Percentiles rank a stretch among this genome's conserved stretches.
These are phyloP conservation scores for Pygoscelis antarcticus DNA, from an alignment of 2,113 vertebrate species.

Conservation along the genomic window DNA sequence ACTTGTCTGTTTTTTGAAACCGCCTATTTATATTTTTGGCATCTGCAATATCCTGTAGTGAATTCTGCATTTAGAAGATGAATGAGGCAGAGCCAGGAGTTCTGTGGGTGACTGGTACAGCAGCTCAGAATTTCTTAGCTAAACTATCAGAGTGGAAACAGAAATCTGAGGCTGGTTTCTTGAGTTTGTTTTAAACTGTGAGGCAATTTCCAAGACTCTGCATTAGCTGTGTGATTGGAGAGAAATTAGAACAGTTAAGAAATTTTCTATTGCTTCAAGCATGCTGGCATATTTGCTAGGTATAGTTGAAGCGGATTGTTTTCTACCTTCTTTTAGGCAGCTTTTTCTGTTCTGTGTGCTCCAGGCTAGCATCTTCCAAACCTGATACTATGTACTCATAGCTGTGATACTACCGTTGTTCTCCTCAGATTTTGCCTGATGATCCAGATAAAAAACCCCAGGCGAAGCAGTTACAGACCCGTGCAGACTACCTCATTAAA, in stretches of 20 bases:
- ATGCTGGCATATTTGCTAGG: background rate
- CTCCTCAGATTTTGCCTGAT: constrained; percentile 91
- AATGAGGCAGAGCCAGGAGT: background rate
- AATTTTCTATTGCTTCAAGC: background rate
- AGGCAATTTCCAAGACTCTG: background rate
- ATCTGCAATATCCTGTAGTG: background rate
- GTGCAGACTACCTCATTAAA: constrained; percentile 99
- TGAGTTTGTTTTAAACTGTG: background rate
- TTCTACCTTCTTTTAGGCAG: rapidly evolving
- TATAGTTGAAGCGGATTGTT: background rate
- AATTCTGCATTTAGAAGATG: background rate
- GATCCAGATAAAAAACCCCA: constrained; percentile 99
- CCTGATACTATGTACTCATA: background rate
- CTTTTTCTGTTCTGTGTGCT: background rate
- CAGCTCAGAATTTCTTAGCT: background rate
- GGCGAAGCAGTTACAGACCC: constrained; percentile 96
- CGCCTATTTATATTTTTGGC: background rate
- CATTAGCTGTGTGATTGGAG: background rate
- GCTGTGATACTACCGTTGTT: background rate
- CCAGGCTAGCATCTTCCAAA: background rate
- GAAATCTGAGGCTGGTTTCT: background rate
- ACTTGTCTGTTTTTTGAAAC: background rate
- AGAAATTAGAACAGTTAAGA: background rate
- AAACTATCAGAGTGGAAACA: background rate
- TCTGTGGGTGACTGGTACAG: background rate